phyloP scores from a whole-genome alignment of 1,140 invertebrate genomes.

The Paramacrobiotus metropolitanus region DNA sequence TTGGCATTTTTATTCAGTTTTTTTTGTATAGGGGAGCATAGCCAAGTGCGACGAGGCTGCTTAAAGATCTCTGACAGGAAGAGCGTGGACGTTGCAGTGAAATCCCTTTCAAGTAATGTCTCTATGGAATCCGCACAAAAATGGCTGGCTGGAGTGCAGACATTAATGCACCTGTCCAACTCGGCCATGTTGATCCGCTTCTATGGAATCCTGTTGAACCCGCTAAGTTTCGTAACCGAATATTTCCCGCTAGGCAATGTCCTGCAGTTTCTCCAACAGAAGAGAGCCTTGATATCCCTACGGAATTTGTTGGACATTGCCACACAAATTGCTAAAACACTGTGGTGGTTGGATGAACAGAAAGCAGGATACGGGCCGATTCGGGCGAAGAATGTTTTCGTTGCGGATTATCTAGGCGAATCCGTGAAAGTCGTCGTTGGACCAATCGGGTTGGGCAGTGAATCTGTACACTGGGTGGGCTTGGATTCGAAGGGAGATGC shows the following conservation, averaged over 20 bases:
- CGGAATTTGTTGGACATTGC: slow-evolving; percentile 52
- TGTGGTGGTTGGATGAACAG: slow-evolving; percentile 54
- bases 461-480: background rate
- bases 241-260: slow-evolving; percentile 47
- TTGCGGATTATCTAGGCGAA: slow-evolving; percentile 37
- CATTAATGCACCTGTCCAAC: slow-evolving; percentile 9
- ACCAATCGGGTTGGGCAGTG: background rate
- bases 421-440: slow-evolving; percentile 32
- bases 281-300: slow-evolving; percentile 28
- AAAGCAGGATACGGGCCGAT: slow-evolving; percentile 59
- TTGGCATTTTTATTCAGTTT: too few species aligned
- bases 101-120: too few species aligned
- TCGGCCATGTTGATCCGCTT: slow-evolving; percentile 4
- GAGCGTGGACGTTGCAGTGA: too few species aligned
- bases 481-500: background rate
- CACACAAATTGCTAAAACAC: slow-evolving; percentile 43
- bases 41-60: too few species aligned
- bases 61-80: too few species aligned
- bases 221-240: slow-evolving; percentile 54
- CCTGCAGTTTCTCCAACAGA: slow-evolving; percentile 39
- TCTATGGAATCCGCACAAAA: background rate
- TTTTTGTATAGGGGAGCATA: too few species aligned
- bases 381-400: slow-evolving; percentile 51
- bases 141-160: slow-evolving; percentile 5
- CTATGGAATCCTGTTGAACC: slow-evolving; percentile 19